Conservation (phyloP, 2,888 invertebrate genomes). For the Dynastes maya region DNA sequence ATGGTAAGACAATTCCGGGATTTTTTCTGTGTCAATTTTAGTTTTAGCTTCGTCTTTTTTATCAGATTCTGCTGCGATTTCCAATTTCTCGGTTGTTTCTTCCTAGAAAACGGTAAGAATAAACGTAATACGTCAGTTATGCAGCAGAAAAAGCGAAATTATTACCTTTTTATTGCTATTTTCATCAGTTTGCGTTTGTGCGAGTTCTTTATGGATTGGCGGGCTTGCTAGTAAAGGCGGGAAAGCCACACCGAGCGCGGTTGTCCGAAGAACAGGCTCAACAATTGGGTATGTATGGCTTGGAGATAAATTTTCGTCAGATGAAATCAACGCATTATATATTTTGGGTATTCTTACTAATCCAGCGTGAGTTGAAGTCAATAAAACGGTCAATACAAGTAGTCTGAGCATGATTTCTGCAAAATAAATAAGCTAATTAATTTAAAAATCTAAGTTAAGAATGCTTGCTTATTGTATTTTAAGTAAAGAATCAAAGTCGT, state of each 20-base stretch:
- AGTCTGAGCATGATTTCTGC: conserved; percentile 58
- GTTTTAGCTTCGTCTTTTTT: conserved; percentile 25
- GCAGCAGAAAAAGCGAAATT: not conserved
- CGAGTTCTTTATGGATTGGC: conserved; percentile 18
- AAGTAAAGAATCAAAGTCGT: too few relatives aligned
- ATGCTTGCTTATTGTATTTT: not conserved
- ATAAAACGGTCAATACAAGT: conserved; percentile 53
- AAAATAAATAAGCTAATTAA: conserved; percentile 38
- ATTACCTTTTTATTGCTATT: conserved; percentile 50
- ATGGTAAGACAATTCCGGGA: conserved; percentile 57
- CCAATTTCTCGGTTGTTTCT: conserved; percentile 39
- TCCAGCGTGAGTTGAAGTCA: conserved; percentile 66
- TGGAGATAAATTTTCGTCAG: conserved; percentile 83
- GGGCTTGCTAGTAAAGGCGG: conserved; percentile 61
- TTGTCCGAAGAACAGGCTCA: conserved; percentile 80
- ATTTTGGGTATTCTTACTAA: conserved; percentile 81
- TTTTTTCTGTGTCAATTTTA: conserved; percentile 40
- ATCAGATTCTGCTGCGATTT: not conserved
- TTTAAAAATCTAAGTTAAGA: not conserved
- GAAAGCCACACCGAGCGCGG: conserved; percentile 71
- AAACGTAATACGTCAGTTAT: not conserved
- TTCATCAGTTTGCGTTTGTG: conserved; percentile 34
- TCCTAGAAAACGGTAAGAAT: conserved; percentile 49
- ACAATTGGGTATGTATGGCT: conserved; percentile 84
- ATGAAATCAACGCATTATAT: conserved; percentile 86